Base-by-base conservation (phyloP, 2,797 vertebrate species). In the Triplophysa yarkandensis region DNA sequence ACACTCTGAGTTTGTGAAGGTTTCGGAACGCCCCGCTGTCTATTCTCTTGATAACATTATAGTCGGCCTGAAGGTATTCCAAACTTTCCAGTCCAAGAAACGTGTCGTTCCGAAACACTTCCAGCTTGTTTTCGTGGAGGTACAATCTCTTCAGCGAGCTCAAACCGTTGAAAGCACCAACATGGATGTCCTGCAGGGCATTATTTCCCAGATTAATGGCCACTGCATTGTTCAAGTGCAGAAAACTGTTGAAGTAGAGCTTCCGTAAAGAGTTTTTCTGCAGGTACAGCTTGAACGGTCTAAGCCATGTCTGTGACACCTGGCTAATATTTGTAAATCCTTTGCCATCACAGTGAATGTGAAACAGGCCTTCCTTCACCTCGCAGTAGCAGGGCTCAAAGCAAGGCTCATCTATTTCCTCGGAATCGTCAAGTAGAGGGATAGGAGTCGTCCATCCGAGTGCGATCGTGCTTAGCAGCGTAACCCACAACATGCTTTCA, bases 1-100 rank as follows among this genome's bases (percentile, higher is more conserved):
- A 93, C 83, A 99, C 98, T 81, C 97, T 93, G 77, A 99, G 92
- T 89, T 98, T 98, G 88, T 95, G 95, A 81, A 99, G 93, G 86
- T 98, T 97, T 88, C 95, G 93, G 88, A 99, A 96, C 25, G 94
- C 95, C 50, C 95, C 98, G 0, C 95, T 96, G 91, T 99, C 98
- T 84, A 99, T 98, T 86, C 96, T 94, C 92, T 96, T 93, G 88
- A 99, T 94, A 87, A 99, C 92, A 78, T 99, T 99, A 92, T 98
- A 99, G 92, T 99, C 98, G 19, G 96, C 96, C 91, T 99, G 98
- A 84, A 99, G 95, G 85, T 99, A 99, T 89, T 99, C 97, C 93
- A 99, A 91, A 79, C 97, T 95, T 85, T 99, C 98, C 83, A 99
- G 89, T 55, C 98, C 98, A 32, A 96, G 87, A 77, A 99, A 99